Evolutionary conservation across 2,797 vertebrate genomes (phyloP).

Genomic region (Trachops cirrhosus): DNA sequence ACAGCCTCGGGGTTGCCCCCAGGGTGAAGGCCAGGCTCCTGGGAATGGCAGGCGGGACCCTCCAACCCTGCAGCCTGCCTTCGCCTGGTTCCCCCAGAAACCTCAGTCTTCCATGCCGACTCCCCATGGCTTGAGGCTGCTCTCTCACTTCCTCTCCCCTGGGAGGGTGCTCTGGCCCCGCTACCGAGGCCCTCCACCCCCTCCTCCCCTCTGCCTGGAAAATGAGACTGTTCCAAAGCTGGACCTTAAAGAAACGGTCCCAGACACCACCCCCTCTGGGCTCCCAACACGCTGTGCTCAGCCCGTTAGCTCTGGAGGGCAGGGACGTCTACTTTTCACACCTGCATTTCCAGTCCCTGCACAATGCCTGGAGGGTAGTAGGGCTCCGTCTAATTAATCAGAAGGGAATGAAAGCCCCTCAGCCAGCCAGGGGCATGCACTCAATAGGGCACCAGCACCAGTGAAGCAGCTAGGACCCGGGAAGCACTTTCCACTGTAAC

Average conservation of each 20-base stretch:
- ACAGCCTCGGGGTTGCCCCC: neutral
- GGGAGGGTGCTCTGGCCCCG: rapidly evolving
- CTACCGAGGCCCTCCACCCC: neutral
- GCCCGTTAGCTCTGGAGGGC: neutral
- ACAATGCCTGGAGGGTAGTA: rapidly evolving
- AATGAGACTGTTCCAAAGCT: neutral
- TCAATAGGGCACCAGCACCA: neutral
- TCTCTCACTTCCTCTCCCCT: neutral
- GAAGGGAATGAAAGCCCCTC: neutral
- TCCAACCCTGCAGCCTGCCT: neutral
- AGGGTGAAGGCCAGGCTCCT: neutral
- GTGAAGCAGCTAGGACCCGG: neutral
- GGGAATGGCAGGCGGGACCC: rapidly evolving
- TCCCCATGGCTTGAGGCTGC: neutral
- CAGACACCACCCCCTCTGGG: neutral
- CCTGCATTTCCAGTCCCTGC: neutral
- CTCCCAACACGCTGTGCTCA: no score
- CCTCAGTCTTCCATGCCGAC: rapidly evolving
- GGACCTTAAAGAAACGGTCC: neutral
- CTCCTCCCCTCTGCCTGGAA: neutral
- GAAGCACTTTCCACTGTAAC: neutral
- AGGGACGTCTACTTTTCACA: neutral
- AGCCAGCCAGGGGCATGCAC: neutral
- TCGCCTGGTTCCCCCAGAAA: neutral
- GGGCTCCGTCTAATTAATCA: neutral